A percentile compares a stretch with the other conserved stretches of the same genome.
phyloP scores from a whole-genome alignment of 2,113 vertebrate genomes.

The Heloderma charlesbogerti region DNA sequence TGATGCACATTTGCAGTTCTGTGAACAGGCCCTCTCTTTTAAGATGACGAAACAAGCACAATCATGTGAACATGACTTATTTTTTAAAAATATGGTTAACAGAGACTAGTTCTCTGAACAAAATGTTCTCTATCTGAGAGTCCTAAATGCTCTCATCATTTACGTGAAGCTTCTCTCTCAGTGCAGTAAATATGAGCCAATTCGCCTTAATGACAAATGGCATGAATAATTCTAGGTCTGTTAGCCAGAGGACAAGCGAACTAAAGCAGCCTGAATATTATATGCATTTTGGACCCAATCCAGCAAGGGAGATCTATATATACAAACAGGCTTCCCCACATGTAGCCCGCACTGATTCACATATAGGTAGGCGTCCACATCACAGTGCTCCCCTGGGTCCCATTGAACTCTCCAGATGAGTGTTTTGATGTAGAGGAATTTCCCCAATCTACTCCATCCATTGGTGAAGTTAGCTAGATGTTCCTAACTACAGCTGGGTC shows the following conservation, averaged over 20 bases:
- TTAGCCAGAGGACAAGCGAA: constrained; percentile 2
- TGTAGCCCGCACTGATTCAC: background rate
- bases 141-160: background rate
- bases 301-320: background rate
- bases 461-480: background rate
- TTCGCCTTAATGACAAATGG: background rate
- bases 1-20: background rate
- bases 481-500: background rate
- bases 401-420: accelerated
- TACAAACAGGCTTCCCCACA: background rate
- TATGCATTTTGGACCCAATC: background rate
- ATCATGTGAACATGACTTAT: background rate
- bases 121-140: background rate
- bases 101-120: background rate
- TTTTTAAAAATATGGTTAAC: background rate
- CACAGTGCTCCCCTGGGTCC: background rate
- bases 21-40: background rate
- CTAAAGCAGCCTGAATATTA: background rate
- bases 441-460: background rate
- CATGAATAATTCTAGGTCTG: background rate
- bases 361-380: background rate
- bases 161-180: background rate
- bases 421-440: background rate
- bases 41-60: background rate
- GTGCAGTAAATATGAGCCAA: background rate